Percentiles rank a stretch among this genome's conserved stretches.
phyloP scores from a whole-genome alignment of 2,888 invertebrate species.

The Cantharis rustica region DNA sequence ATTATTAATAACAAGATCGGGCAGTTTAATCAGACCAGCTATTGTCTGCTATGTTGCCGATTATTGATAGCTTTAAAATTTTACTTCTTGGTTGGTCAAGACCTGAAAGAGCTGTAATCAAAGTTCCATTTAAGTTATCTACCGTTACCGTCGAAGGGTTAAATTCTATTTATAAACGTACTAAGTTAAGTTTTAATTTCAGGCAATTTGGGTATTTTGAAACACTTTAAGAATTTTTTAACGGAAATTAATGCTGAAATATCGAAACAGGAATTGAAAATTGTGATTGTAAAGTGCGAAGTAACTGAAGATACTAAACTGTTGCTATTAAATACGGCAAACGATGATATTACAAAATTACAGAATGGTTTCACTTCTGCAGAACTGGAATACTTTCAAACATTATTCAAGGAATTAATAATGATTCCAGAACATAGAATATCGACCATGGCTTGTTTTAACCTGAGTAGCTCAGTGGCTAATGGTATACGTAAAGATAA shows the following conservation, averaged over 20 bases:
- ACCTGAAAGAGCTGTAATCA: no score
- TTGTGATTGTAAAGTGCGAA: conserved; percentile 44
- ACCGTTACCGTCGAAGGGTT: no score
- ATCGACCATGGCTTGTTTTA: conserved; percentile 41
- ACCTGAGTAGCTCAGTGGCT: conserved; percentile 43
- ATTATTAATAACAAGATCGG: no score
- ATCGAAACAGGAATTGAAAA: conserved; percentile 43
- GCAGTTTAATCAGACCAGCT: no score
- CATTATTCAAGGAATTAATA: conserved; percentile 45
- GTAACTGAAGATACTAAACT: conserved; percentile 42
- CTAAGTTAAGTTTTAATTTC: conserved; percentile 3
- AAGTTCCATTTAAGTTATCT: no score
- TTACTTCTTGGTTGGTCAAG: no score
- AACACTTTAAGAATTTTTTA: conserved; percentile 37
- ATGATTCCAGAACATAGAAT: conserved; percentile 40
- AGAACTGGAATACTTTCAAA: conserved; percentile 49
- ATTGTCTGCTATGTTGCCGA: no score
- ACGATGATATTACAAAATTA: conserved; percentile 44
- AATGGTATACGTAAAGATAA: conserved; percentile 38
- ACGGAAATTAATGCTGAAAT: conserved; percentile 45
- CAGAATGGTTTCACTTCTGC: conserved; percentile 41
- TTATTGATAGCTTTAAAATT: no score
- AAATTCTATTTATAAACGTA: not conserved
- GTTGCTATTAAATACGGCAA: conserved; percentile 45
- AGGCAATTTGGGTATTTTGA: conserved; percentile 6